A percentile compares a stretch with the other conserved stretches of the same genome.
phyloP scores from a whole-genome alignment of 1,140 invertebrate genomes.

The Maconellicoccus hirsutus region DNA sequence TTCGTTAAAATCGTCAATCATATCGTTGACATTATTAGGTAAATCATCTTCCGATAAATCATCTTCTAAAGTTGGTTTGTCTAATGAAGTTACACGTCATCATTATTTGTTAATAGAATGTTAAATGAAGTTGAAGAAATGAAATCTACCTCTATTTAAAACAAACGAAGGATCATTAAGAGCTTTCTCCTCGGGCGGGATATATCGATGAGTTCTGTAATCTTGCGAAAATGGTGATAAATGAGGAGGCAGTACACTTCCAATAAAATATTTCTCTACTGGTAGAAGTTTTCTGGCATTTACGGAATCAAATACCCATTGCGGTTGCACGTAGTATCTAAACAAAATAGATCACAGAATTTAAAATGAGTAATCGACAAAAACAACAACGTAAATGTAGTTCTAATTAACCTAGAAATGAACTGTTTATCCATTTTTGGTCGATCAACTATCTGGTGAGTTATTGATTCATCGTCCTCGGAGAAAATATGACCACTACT shows the following conservation, averaged over 20 bases:
- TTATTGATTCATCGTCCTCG: constrained; percentile 79
- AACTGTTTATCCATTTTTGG: constrained; percentile 68
- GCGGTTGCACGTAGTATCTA: constrained; percentile 95
- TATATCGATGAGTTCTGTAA: constrained; percentile 49
- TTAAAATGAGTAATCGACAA: neutral
- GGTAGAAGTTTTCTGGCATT: constrained; percentile 78
- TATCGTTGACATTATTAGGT: constrained; percentile 26
- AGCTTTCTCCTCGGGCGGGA: constrained; percentile 77
- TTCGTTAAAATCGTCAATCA: constrained; percentile 24
- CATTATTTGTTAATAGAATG: constrained; percentile 37
- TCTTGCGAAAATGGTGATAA: constrained; percentile 88
- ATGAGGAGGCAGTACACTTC: constrained; percentile 83
- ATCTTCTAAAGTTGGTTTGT: constrained; percentile 18
- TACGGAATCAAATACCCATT: constrained; percentile 96
- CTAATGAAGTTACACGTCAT: constrained; percentile 23
- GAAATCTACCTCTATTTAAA: constrained; percentile 24
- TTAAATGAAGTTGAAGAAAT: constrained; percentile 32
- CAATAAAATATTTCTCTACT: constrained; percentile 88
- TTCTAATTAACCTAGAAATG: constrained; percentile 65
- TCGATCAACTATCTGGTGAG: constrained; percentile 95
- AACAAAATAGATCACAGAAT: constrained; percentile 26
- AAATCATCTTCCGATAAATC: constrained; percentile 23
- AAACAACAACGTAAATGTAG: constrained; percentile 39
- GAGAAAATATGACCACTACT: constrained; percentile 76
- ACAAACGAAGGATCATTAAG: constrained; percentile 40